Evolutionary conservation across 2,888 invertebrate species (phyloP).

Genomic region (Drosophila kambysellisi): DNA sequence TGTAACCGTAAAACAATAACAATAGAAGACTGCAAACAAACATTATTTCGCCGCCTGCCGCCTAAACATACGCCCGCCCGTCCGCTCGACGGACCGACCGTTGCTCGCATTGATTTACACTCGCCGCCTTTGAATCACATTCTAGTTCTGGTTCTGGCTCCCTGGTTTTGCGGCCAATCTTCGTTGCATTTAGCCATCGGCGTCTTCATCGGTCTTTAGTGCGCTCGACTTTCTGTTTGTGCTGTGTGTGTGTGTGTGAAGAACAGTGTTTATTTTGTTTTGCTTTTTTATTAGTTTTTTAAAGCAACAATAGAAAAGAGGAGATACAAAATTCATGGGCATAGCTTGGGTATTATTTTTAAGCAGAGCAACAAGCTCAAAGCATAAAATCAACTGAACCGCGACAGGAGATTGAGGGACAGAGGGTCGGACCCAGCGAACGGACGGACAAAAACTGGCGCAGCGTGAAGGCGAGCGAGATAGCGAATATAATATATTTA

Average conservation of each 20-base stretch:
- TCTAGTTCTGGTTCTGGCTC: slow-evolving; percentile 52
- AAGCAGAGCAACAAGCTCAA: slow-evolving; percentile 12
- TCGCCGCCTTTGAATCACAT: slow-evolving; percentile 22
- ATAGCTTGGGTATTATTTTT: slow-evolving; percentile 25
- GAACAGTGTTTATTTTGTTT: slow-evolving; percentile 28
- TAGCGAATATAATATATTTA: slow-evolving; percentile 30
- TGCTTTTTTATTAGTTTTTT: neutral
- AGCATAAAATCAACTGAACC: slow-evolving; percentile 62
- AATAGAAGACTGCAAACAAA: slow-evolving; percentile 64
- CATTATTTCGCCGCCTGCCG: slow-evolving; percentile 58
- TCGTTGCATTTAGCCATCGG: slow-evolving; percentile 45
- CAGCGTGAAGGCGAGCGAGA: slow-evolving; percentile 57
- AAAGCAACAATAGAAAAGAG: slow-evolving; percentile 12
- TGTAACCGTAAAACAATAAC: slow-evolving; percentile 59
- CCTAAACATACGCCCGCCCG: slow-evolving; percentile 13
- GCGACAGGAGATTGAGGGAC: slow-evolving; percentile 40
- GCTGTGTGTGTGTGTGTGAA: slow-evolving; percentile 10
- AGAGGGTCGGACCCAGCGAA: slow-evolving; percentile 28
- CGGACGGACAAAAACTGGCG: slow-evolving; percentile 19
- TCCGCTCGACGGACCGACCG: slow-evolving; percentile 35
- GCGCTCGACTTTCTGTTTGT: slow-evolving; percentile 6
- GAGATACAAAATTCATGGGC: slow-evolving; percentile 11
- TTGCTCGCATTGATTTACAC: slow-evolving; percentile 46
- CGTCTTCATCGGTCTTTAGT: slow-evolving; percentile 30
- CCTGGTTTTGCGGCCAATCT: slow-evolving; percentile 37